Percentiles rank a stretch among this genome's conserved stretches.
These are phyloP conservation scores for Aricia agestis DNA, from an alignment of 1,140 invertebrate species.

Conservation along the genomic window DNA sequence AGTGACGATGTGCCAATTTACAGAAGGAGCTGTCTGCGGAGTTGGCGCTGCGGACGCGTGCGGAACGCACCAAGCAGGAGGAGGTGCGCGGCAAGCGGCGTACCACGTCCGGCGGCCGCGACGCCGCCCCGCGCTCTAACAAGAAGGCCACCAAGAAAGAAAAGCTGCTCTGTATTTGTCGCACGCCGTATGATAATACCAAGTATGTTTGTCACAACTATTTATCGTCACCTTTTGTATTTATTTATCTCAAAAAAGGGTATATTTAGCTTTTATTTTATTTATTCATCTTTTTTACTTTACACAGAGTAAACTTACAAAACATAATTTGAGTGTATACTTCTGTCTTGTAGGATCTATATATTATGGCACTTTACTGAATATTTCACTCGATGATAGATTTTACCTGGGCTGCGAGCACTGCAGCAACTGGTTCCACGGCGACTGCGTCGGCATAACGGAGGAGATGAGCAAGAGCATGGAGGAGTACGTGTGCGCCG, in stretches of 20 bases:
- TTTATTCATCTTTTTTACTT: too few species aligned
- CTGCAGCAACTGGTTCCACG: constrained; percentile 99
- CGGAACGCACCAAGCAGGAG: constrained; percentile 82
- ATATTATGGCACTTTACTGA: neutral
- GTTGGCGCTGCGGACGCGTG: constrained; percentile 81
- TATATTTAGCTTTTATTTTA: too few species aligned
- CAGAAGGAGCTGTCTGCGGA: constrained; percentile 85
- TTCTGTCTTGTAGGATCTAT: neutral
- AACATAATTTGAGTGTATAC: neutral
- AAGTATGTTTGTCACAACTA: constrained; percentile 77
- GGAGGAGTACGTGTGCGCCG: constrained; percentile 92
- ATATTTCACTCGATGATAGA: constrained; percentile 65
- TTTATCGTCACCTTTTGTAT: too few species aligned
- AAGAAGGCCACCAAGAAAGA: constrained; percentile 80
- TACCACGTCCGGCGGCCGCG: constrained; percentile 35
- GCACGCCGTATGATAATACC: constrained; percentile 95
- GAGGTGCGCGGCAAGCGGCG: constrained; percentile 75
- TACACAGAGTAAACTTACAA: too few species aligned
- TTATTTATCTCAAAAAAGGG: too few species aligned
- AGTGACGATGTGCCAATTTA: neutral
- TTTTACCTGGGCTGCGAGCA: constrained; percentile 98
- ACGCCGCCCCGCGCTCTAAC: constrained; percentile 33
- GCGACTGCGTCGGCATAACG: constrained; percentile 95
- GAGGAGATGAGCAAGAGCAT: constrained; percentile 94
- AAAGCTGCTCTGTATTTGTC: constrained; percentile 94